Conservation (phyloP, 2,113 vertebrate species). For the Mustela lutreola region DNA sequence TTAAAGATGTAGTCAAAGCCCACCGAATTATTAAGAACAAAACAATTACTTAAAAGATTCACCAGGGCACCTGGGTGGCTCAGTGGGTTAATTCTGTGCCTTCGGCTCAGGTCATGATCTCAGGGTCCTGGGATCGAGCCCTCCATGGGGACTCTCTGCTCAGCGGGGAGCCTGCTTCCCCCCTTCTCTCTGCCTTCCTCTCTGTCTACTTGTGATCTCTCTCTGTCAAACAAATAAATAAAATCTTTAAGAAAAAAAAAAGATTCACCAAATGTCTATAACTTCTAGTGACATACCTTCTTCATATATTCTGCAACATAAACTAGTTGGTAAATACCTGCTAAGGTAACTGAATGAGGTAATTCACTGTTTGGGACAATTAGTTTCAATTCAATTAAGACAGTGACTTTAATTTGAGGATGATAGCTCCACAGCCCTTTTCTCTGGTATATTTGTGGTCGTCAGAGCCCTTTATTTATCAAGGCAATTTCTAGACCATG, state of each 20-base stretch:
- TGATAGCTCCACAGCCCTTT: not conserved
- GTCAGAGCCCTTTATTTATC: not conserved
- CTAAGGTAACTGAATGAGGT: slow-evolving; percentile 1
- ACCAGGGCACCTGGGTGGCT: not conserved
- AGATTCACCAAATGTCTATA: not conserved
- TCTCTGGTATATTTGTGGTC: not conserved
- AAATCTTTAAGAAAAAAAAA: not conserved
- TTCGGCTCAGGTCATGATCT: too few relatives aligned
- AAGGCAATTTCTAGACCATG: not conserved
- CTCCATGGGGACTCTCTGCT: too few relatives aligned
- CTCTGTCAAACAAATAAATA: too few relatives aligned
- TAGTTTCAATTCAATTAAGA: slow-evolving; percentile 38
- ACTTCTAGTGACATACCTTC: slow-evolving; percentile 4
- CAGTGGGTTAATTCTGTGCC: too few relatives aligned
- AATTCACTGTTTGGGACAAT: slow-evolving; percentile 22
- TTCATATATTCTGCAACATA: not conserved
- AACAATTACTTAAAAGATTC: slow-evolving; percentile 9
- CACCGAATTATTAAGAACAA: slow-evolving; percentile 7
- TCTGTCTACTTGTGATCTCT: too few relatives aligned
- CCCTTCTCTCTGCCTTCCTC: too few relatives aligned
- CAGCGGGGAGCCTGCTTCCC: too few relatives aligned
- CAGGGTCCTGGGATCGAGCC: too few relatives aligned
- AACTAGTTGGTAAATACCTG: not conserved
- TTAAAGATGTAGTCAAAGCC: not conserved
- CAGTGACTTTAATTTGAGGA: slow-evolving; percentile 13